Conservation (phyloP, 2,797 vertebrate species). For the Lophotriccus pileatus region DNA sequence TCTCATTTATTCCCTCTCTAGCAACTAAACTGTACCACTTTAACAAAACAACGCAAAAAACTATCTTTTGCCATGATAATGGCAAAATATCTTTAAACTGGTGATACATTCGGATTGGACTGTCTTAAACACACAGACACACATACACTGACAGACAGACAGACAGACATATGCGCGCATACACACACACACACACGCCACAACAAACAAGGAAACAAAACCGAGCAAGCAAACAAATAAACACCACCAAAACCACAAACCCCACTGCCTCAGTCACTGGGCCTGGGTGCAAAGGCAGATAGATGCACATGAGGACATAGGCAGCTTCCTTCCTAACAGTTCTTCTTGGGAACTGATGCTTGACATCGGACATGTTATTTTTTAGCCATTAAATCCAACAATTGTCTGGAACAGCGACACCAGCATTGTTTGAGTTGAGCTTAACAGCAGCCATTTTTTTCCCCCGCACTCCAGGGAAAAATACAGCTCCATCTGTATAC, state of each 20-base stretch:
- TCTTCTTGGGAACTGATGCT: neutral
- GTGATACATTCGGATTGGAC: neutral
- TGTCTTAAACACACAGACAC: neutral
- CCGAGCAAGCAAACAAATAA: neutral
- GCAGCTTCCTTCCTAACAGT: neutral
- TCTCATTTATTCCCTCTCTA: neutral
- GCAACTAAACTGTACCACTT: neutral
- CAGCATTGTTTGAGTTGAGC: neutral
- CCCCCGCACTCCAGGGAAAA: neutral
- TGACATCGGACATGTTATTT: neutral
- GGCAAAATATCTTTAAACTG: neutral
- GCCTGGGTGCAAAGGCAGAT: neutral
- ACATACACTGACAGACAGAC: too few relatives aligned
- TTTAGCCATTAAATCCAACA: neutral
- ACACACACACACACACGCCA: too few relatives aligned
- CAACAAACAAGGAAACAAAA: neutral
- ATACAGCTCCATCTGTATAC: neutral
- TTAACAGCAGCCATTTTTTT: neutral
- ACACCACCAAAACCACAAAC: neutral
- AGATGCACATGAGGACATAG: neutral
- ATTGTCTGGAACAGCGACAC: neutral
- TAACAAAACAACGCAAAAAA: neutral
- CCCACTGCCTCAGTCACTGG: neutral
- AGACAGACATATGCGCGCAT: rapidly evolving
- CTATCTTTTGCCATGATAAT: neutral